Conservation (phyloP, 2,113 vertebrate genomes). For the Mustela lutreola region DNA sequence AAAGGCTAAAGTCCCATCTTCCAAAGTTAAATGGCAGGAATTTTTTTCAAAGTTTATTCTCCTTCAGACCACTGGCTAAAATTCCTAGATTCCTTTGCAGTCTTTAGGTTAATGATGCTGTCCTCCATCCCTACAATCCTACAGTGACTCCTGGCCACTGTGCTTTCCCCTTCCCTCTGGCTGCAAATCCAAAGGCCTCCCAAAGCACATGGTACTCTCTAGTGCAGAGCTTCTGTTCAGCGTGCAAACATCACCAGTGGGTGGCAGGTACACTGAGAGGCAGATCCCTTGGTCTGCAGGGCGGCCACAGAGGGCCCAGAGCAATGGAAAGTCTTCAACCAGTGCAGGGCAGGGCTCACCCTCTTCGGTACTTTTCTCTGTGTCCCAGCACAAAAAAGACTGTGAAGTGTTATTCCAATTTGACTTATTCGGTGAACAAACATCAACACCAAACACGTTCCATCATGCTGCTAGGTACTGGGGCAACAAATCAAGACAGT, state of each 20-base stretch:
- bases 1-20: slow-evolving; percentile 6
- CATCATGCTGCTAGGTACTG: background rate
- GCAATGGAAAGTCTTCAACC: background rate
- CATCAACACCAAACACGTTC: background rate
- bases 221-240: background rate
- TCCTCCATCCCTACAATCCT: too few relatives aligned
- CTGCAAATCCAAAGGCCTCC: background rate
- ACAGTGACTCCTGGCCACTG: background rate
- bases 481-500: background rate
- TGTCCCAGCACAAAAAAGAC: background rate
- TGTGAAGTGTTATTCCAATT: background rate
- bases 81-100: slow-evolving; percentile 12
- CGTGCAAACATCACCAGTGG: too few relatives aligned
- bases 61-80: slow-evolving; percentile 22
- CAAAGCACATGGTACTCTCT: background rate
- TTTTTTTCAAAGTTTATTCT: slow-evolving; percentile 50
- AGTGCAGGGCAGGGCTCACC: background rate
- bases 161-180: background rate
- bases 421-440: slow-evolving; percentile 4
- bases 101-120: slow-evolving; percentile 9
- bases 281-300: background rate
- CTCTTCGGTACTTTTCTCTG: background rate
- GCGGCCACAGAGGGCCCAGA: background rate
- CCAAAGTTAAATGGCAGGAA: background rate
- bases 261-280: background rate